These are phyloP conservation scores for Platerodrilus igneus DNA, from an alignment of 2,888 invertebrate species.

Conservation along the genomic window DNA sequence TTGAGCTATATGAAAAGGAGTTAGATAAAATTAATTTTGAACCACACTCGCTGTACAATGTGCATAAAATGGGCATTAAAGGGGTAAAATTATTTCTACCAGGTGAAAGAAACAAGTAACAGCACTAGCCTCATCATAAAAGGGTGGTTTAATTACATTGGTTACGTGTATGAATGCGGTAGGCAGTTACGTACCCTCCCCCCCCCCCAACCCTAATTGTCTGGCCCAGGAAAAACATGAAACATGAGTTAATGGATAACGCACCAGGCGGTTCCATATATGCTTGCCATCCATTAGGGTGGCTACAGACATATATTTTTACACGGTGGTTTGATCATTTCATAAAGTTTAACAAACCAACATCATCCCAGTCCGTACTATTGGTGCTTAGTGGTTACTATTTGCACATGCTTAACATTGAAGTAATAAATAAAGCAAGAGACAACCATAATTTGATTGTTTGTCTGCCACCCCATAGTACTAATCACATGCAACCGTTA, in stretches of 20 bases:
- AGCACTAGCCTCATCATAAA: constrained; percentile 36
- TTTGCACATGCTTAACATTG: too few species aligned
- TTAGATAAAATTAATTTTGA: constrained; percentile 28
- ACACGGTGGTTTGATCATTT: constrained; percentile 25
- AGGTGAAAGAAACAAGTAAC: constrained; percentile 38
- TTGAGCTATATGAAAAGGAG: constrained; percentile 30
- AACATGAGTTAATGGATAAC: constrained; percentile 27
- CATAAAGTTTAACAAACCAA: constrained; percentile 19
- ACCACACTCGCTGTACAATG: constrained; percentile 27
- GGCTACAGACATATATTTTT: constrained; percentile 25
- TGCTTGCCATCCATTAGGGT: constrained; percentile 22
- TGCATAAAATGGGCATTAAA: constrained; percentile 35
- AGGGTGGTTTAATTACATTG: constrained; percentile 34
- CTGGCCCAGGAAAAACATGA: constrained; percentile 37
- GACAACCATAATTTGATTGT: too few species aligned
- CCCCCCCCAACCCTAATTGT: too few species aligned
- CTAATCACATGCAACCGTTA: too few species aligned
- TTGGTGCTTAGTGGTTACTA: too few species aligned
- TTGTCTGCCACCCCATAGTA: too few species aligned
- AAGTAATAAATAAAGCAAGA: too few species aligned
- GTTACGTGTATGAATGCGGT: constrained; percentile 34
- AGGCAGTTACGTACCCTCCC: constrained; percentile 39
- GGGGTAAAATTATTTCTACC: constrained; percentile 31
- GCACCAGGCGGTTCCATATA: constrained; percentile 30
- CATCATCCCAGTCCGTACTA: too few species aligned